Percentiles rank a stretch among this genome's conserved stretches.
phyloP scores from a whole-genome alignment of 2,888 invertebrate genomes.

The Trichogramma dendrolimi region DNA sequence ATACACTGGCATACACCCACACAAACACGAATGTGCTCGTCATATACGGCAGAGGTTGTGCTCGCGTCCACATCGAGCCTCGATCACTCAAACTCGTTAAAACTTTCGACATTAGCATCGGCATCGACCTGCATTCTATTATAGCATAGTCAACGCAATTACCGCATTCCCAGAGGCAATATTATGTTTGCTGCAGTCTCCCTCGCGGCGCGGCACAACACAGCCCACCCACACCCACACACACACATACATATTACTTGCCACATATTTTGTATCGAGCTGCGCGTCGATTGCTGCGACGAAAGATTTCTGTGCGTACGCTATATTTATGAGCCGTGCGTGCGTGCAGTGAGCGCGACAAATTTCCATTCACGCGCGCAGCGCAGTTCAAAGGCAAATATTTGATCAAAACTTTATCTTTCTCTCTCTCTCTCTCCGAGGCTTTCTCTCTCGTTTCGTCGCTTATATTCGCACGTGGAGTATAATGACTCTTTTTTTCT shows the following conservation, averaged over 20 bases:
- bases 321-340: too few relatives aligned
- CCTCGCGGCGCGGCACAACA: too few relatives aligned
- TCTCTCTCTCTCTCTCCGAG: not conserved
- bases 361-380: not conserved
- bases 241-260: too few relatives aligned
- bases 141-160: too few relatives aligned
- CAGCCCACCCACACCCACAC: too few relatives aligned
- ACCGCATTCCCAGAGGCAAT: too few relatives aligned
- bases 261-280: too few relatives aligned
- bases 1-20: too few relatives aligned
- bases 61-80: conserved; percentile 44
- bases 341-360: not conserved
- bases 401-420: conserved; percentile 28
- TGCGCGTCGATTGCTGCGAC: too few relatives aligned
- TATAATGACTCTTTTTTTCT: conserved; percentile 5
- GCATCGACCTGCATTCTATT: conserved; percentile 47
- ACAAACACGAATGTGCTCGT: too few relatives aligned
- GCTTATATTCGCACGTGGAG: conserved; percentile 1
- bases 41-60: conserved; percentile 30
- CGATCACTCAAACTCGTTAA: conserved; percentile 53
- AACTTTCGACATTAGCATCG: conserved; percentile 49
- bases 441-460: conserved; percentile 1
- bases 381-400: conserved; percentile 26
- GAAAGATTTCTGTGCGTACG: too few relatives aligned
- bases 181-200: too few relatives aligned